These are phyloP conservation scores for Alca torda DNA, from an alignment of 2,797 vertebrate species.

Conservation along the genomic window DNA sequence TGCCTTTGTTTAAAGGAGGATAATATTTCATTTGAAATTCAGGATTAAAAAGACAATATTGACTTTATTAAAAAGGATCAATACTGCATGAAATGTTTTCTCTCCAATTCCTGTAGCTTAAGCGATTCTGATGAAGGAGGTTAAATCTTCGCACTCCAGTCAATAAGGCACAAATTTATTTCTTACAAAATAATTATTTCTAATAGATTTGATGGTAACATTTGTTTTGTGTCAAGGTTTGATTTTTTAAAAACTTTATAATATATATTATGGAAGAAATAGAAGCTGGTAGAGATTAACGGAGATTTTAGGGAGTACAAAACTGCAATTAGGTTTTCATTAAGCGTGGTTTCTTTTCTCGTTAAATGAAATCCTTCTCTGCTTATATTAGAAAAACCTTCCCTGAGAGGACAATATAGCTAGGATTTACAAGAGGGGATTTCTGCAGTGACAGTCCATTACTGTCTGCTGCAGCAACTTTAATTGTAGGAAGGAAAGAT, in stretches of 20 bases:
- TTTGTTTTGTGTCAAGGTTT: not conserved
- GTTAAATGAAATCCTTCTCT: not conserved
- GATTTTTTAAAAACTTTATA: not conserved
- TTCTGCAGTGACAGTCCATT: not conserved
- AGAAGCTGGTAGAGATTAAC: not conserved
- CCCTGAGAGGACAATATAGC: not conserved
- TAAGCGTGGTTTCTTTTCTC: not conserved
- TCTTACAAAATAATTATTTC: not conserved
- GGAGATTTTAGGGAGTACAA: not conserved
- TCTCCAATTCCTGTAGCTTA: not conserved
- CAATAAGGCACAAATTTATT: not conserved
- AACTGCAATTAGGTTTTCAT: not conserved
- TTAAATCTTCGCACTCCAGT: not conserved
- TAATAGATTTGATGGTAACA: not conserved
- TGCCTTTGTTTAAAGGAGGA: not conserved
- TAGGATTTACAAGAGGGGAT: not conserved
- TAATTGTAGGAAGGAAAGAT: conserved; percentile 8
- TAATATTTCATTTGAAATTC: conserved; percentile 11
- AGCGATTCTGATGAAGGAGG: not conserved
- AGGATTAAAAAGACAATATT: not conserved
- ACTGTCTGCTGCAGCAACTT: not conserved
- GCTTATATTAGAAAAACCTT: not conserved
- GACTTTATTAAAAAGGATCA: not conserved
- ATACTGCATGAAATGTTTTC: not conserved
- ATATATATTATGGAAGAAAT: not conserved